Base-by-base conservation (phyloP, 2,888 invertebrate species). In the Philereme transversata region DNA sequence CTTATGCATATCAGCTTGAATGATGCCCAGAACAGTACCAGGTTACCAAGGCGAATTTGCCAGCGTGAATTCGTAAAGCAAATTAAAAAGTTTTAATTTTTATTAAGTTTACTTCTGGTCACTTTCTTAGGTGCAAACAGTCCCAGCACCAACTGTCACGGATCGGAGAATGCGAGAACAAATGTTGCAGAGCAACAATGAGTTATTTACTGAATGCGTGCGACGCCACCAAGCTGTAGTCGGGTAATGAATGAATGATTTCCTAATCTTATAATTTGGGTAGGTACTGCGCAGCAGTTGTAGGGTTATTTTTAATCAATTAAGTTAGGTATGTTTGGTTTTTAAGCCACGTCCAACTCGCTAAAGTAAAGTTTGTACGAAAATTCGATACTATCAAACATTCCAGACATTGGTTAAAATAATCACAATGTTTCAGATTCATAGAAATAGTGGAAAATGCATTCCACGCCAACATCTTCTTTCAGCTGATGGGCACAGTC, bases 401-500 rank as follows among this genome's bases (percentile, higher is more conserved):
- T 22, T 22, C 3, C 1, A 22, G 3, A 22, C 1, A 2, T 22
- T 22, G 4, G 2, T 38, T 3, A 22, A 22, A 22, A 22, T 22
- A 22, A 22, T 22, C 22, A 22, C 38, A 58, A 9, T 4, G 52
- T 76, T 80, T 6, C 81, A 94, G 92, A 53, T 88, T 92, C 54
- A 86, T 92, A 36, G 76, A 82, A 57, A 75, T 83, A 35, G 86
- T 93, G 46, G 93, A 93, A 68, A 74, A 88, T 44, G 89, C 90
- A 0, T 92, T 90, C 47, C 93, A 93, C 40, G 81, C 83, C 0
- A 89, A 92, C 51, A 93, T 94, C 67, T 87, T 94, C 68, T 92
- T 93, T 38, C 94, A 94, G 73, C 79, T 94, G 52, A 76, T 87
- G n/a, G 92, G 92, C 22, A 91, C 93, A 0, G 93, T 88, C 5